Conservation (phyloP, 1,140 invertebrate species). For the Branchinecta lynchi region DNA sequence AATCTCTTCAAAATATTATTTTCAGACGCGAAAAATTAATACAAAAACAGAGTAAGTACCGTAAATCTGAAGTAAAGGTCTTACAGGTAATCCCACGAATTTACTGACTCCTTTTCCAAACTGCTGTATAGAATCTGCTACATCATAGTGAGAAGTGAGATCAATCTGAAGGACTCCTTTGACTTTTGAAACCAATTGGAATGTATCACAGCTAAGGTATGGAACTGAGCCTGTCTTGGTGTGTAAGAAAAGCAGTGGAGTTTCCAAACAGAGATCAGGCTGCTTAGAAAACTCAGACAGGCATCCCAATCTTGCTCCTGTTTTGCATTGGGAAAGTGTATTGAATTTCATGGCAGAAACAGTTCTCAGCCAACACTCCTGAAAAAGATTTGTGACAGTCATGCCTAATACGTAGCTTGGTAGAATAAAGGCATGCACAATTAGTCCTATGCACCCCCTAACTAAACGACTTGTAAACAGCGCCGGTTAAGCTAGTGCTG, state of each 20-base stretch:
- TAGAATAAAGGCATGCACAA: too few relatives aligned
- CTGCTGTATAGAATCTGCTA: neutral
- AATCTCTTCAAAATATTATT: too few relatives aligned
- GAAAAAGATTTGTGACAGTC: too few relatives aligned
- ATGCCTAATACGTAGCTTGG: too few relatives aligned
- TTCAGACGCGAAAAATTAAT: too few relatives aligned
- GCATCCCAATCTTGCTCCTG: neutral
- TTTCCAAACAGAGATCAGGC: neutral
- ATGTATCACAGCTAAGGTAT: neutral
- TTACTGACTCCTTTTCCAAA: neutral
- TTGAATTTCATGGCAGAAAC: neutral
- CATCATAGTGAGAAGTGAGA: neutral
- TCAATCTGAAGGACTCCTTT: neutral
- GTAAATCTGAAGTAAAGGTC: neutral
- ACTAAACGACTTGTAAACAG: too few relatives aligned
- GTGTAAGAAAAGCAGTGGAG: neutral
- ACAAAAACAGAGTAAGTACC: too few relatives aligned
- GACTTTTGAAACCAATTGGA: neutral
- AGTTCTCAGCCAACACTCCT: too few relatives aligned
- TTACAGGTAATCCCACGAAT: neutral
- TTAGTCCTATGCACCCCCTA: too few relatives aligned
- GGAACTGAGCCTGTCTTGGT: neutral
- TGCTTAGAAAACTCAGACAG: neutral
- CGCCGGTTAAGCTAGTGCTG: too few relatives aligned
- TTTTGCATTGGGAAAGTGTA: neutral